These are phyloP conservation scores for Sitobion miscanthi DNA, from an alignment of 1,140 invertebrate genomes.

Conservation along the genomic window DNA sequence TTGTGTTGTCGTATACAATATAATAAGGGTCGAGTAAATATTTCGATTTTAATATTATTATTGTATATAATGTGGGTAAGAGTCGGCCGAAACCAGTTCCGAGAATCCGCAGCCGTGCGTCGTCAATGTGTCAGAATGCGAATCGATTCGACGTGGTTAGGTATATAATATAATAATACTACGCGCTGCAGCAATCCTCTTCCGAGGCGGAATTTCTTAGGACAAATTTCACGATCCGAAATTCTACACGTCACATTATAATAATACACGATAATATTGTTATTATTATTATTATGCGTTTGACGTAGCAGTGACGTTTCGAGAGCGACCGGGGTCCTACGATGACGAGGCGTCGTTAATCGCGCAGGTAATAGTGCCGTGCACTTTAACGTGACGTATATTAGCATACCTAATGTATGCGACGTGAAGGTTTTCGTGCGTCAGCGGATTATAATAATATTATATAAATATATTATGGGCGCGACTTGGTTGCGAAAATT, in stretches of 20 bases:
- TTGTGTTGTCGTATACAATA: neutral
- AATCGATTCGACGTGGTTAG: neutral
- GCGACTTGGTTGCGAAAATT: neutral
- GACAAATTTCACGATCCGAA: conserved; percentile 9
- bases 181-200: neutral
- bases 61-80: neutral
- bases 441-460: neutral
- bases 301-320: neutral
- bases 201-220: neutral
- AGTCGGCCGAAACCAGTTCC: neutral
- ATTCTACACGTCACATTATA: neutral
- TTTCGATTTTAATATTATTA: neutral
- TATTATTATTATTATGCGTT: neutral
- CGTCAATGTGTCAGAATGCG: conserved; percentile 9
- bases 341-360: neutral
- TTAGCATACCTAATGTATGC: neutral
- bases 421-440: neutral
- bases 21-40: neutral
- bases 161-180: too few relatives aligned
- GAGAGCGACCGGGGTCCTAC: neutral
- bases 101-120: too few relatives aligned
- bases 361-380: neutral
- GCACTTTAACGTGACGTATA: neutral
- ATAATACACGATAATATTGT: neutral
- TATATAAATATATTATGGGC: neutral